A percentile compares a stretch with the other conserved stretches of the same genome.
Evolutionary conservation across 2,113 vertebrate genomes (phyloP).

Genomic region (Hymenochirus boettgeri): DNA sequence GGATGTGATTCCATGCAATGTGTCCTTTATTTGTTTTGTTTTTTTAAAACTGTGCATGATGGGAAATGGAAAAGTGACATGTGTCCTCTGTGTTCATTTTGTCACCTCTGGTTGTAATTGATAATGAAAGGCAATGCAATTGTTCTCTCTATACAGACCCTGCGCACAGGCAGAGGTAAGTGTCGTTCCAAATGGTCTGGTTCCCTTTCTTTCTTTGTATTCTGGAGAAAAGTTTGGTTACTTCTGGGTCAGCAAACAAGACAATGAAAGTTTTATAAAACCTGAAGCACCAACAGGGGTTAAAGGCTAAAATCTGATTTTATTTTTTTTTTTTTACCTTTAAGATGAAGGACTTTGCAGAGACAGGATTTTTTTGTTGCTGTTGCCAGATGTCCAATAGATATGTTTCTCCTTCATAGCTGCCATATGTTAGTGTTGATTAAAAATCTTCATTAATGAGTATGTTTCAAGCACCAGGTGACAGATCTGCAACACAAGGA

Average conservation of each 20-base stretch:
- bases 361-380: not conserved
- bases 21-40: too few species aligned
- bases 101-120: too few species aligned
- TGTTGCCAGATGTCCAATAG: not conserved
- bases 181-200: not conserved
- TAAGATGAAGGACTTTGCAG: not conserved
- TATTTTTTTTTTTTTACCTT: conserved; percentile 1
- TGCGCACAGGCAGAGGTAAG: conserved; percentile 1
- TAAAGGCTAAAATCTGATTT: conserved; percentile 23
- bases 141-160: conserved; percentile 7
- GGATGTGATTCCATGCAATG: too few species aligned
- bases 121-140: too few species aligned
- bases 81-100: too few species aligned
- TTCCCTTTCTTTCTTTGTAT: conserved; percentile 5
- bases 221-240: conserved; percentile 26
- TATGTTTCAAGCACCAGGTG: too few species aligned
- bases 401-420: too few species aligned
- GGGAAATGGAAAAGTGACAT: too few species aligned
- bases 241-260: conserved; percentile 25
- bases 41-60: too few species aligned
- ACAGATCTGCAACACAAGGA: too few species aligned
- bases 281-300: conserved; percentile 3
- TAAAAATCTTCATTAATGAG: too few species aligned
- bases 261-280: conserved; percentile 28
- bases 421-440: too few species aligned